These are phyloP conservation scores for Phyllostomus discolor DNA, from an alignment of 2,113 vertebrate genomes.

Conservation along the genomic window DNA sequence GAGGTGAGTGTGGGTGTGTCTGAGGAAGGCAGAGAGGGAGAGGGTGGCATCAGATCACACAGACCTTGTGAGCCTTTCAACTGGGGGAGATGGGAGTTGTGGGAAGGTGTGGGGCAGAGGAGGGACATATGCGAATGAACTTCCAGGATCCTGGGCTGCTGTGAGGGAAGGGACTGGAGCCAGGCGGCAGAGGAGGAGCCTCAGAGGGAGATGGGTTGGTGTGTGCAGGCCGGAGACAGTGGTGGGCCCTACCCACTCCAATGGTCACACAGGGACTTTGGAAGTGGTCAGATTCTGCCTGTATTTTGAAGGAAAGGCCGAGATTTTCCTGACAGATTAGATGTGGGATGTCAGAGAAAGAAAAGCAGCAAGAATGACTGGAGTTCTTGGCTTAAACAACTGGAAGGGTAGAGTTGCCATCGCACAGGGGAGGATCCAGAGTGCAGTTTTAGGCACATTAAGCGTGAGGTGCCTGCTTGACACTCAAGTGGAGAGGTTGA, in stretches of 20 bases:
- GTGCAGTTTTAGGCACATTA: neutral
- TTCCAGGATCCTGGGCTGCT: neutral
- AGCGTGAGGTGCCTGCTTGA: neutral
- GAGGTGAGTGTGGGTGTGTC: neutral
- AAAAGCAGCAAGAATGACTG: neutral
- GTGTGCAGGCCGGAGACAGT: neutral
- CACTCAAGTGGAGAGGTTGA: no score
- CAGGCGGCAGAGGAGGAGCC: neutral
- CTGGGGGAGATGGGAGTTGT: neutral
- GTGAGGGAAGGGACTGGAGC: neutral
- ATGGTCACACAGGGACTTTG: rapidly evolving
- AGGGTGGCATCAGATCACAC: neutral
- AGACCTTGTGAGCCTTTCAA: neutral
- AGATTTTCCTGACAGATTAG: neutral
- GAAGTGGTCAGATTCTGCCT: neutral
- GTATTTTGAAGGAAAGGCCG: neutral
- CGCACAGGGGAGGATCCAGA: neutral
- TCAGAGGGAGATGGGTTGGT: neutral
- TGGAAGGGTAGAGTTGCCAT: neutral
- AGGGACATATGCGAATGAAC: neutral
- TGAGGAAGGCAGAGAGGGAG: neutral
- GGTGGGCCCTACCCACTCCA: neutral
- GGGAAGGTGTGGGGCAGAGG: neutral
- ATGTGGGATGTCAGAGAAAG: neutral
- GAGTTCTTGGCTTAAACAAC: neutral